Evolutionary conservation across 1,140 invertebrate species (phyloP), one percentile per base, ranked within the genome.

Genomic region (Drosophila oshimai): DNA sequence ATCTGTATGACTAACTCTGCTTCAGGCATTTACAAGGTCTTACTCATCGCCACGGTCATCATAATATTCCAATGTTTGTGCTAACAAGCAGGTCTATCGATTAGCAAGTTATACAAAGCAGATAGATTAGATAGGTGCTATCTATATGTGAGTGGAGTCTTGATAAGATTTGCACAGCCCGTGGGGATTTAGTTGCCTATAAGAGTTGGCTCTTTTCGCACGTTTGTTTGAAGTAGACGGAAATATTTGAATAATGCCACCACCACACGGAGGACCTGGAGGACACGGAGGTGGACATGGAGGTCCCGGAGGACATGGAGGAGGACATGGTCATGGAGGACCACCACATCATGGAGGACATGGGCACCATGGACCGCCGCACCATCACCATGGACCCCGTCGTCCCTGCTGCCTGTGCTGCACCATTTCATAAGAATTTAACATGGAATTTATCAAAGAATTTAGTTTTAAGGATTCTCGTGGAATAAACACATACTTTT

Each of bases 41-140:
- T 65, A 65, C 20, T 65, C 62, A 65, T 39, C 18, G n/a, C 26
- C 18, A 37, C n/a, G 65, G 68, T 33, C 53, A 50, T 50, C 17
- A 71, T 50, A 71, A 22, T 71, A 45, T 49, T 6, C 7, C 20
- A 33, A 50, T 33, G 6, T 70, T 60, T 60, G 65, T 46, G 12
- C 24, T 29, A 39, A 47, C 12, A 6, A 31, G 29, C 22, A 12
- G n/a, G 50, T 28, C 6, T 60, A 57, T 70, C 28, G 65, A 57
- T 58, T 61, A 72, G 55, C 34, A 41, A 18, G 46, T 29, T 36
- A 47, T 54, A 33, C 31, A 13, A 53, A 13, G 4, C 17, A 73
- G 69, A 73, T 73, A 73, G 69, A 73, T 73, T 72, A 73, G 69
- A 73, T 73, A 53, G 29, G 22, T 10, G 28, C n/a, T 73, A 72